Evolutionary conservation across 1,140 invertebrate genomes (phyloP), one percentile per base, ranked within the genome.

Genomic region (Stratiolaelaps scimitus): DNA sequence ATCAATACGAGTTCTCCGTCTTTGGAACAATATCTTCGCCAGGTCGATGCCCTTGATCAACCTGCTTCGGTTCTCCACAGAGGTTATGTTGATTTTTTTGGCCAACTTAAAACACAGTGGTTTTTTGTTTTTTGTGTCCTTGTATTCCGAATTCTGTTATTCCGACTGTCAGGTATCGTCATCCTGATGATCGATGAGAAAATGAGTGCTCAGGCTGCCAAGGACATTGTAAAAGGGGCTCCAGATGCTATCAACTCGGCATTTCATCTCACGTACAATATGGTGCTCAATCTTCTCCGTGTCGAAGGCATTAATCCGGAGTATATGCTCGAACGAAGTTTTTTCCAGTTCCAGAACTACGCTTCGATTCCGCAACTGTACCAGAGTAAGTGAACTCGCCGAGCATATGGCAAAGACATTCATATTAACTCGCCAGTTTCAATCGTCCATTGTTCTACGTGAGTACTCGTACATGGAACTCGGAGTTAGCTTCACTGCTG

Each of bases 241-340:
- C 84, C 94, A 0, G 95, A 99, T 79, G 87, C 92, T 0, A 86
- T 99, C 30, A 98, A 99, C 76, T 97, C 92, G 1, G 94, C 95
- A 0, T 99, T 99, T 77, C 94, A 98, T 78, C 79, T 99, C 53
- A 98, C 95, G 0, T 99, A 99, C 74, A 99, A 98, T 74, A 99
- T 99, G 96, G 92, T 99, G 10, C 77, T 98, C 7, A 98, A 98
- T 81, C 78, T 98, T 68, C 76, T 98, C 43, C 70, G 82, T 74
- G 96, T 99, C 6, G 95, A 99, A 78, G 95, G 97, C 79, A 97
- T 99, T 66, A 98, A 98, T 81, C 95, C 96, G 0, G 93, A 99
- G 75, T 98, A 95, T 71, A 98, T 99, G 91, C 78, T 99, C 71
- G 92, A 98, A 74, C 82, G 92, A 69, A 95, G 91, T 72, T 99